phyloP scores from a whole-genome alignment of 2,888 invertebrate genomes.

The Drosophila koepferae region DNA sequence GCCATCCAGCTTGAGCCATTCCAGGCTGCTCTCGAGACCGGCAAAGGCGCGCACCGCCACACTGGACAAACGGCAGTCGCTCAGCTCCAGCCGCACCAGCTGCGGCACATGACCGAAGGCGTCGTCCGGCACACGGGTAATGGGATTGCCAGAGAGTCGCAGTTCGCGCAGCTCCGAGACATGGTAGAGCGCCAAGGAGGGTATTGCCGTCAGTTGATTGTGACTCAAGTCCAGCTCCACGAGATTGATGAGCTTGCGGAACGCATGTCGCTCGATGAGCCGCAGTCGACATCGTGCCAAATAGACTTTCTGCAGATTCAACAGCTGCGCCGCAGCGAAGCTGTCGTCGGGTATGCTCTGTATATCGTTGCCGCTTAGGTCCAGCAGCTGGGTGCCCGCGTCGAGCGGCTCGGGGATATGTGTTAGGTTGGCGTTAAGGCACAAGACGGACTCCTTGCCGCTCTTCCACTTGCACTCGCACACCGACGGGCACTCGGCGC shows the following conservation, averaged over 20 bases:
- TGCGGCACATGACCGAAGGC: conserved; percentile 89
- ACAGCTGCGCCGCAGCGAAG: conserved; percentile 90
- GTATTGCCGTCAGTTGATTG: conserved; percentile 89
- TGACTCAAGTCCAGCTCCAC: conserved; percentile 93
- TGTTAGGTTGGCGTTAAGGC: conserved; percentile 91
- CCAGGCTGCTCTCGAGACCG: conserved; percentile 90
- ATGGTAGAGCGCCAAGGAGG: conserved; percentile 90
- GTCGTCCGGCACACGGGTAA: conserved; percentile 89
- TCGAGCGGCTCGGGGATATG: conserved; percentile 91
- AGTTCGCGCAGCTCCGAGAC: conserved; percentile 91
- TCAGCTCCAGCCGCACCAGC: conserved; percentile 90
- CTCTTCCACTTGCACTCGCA: conserved; percentile 96
- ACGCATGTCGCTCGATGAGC: conserved; percentile 90
- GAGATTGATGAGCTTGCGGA: conserved; percentile 91
- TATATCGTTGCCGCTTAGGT: conserved; percentile 91
- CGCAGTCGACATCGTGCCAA: conserved; percentile 90
- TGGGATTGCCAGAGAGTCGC: conserved; percentile 91
- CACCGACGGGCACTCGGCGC: conserved; percentile 89
- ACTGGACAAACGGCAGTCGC: conserved; percentile 89
- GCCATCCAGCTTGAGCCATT: conserved; percentile 91
- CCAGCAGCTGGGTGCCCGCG: conserved; percentile 92
- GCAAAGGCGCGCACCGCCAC: conserved; percentile 90
- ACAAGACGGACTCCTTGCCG: conserved; percentile 93
- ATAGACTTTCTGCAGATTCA: conserved; percentile 93
- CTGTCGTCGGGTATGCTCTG: conserved; percentile 89